A percentile compares a stretch with the other conserved stretches of the same genome.
These are phyloP conservation scores for Pangasianodon gigas DNA, from an alignment of 2,113 vertebrate species.

Conservation along the genomic window DNA sequence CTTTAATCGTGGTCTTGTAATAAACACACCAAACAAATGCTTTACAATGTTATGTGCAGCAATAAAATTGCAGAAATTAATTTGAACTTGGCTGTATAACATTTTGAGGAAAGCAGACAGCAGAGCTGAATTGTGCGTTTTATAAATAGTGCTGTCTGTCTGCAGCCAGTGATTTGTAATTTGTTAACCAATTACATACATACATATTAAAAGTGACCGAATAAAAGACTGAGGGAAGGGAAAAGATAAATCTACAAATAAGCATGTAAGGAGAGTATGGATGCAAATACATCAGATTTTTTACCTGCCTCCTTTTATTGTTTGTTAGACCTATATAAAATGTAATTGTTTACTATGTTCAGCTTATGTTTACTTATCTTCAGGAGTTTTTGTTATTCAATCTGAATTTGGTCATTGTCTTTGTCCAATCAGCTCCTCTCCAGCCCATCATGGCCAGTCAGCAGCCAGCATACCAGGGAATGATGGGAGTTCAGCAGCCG, in stretches of 20 bases:
- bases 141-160: neutral
- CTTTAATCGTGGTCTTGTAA: neutral
- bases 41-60: neutral
- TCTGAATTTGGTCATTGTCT: neutral
- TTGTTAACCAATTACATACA: neutral
- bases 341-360: neutral
- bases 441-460: constrained; percentile 94
- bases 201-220: neutral
- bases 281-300: neutral
- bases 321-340: neutral
- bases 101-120: neutral
- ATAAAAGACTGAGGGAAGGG: neutral
- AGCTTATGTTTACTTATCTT: neutral
- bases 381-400: neutral
- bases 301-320: neutral
- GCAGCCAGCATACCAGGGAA: constrained; percentile 91
- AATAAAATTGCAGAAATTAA: neutral
- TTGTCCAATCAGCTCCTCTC: constrained; percentile 75
- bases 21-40: neutral
- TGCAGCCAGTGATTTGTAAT: neutral
- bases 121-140: neutral
- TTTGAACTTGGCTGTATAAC: neutral
- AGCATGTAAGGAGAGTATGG: neutral
- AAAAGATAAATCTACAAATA: neutral
- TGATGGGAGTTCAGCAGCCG: constrained; percentile 92